These are phyloP conservation scores for Rynchops niger DNA, from an alignment of 2,113 vertebrate species.

Conservation along the genomic window DNA sequence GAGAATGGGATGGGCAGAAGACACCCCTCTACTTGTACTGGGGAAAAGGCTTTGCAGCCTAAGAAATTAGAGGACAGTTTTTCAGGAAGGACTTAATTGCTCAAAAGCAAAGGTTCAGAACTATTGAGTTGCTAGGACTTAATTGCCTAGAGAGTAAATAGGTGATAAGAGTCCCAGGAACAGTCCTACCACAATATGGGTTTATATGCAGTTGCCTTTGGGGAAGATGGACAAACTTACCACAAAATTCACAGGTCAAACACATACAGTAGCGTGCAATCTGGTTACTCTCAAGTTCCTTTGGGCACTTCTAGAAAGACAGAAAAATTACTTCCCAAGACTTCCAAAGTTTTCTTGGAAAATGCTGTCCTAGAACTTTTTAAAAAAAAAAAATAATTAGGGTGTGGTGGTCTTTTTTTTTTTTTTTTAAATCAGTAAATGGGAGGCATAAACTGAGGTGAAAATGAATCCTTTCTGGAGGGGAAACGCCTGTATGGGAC, in stretches of 20 bases:
- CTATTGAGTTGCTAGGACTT: not conserved
- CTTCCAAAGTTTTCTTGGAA: not conserved
- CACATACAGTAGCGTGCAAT: accelerated
- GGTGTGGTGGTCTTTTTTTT: not conserved
- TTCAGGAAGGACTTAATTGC: not conserved
- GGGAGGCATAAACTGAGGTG: not conserved
- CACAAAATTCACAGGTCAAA: too few species aligned
- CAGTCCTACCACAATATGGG: not conserved
- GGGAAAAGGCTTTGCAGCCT: not conserved
- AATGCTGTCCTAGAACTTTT: not conserved
- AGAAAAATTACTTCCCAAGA: not conserved
- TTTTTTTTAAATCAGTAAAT: not conserved
- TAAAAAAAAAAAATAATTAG: not conserved
- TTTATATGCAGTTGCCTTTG: not conserved
- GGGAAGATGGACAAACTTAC: not conserved
- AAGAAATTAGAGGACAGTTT: not conserved
- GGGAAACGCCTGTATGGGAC: not conserved
- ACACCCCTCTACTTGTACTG: accelerated
- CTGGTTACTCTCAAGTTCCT: not conserved
- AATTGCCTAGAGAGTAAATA: too few species aligned
- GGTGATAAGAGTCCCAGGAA: not conserved
- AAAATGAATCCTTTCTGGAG: not conserved
- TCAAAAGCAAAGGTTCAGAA: not conserved
- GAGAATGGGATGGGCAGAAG: not conserved
- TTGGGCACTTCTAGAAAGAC: not conserved